Evolutionary conservation across 2,888 invertebrate genomes (phyloP), one percentile per base, ranked within the genome.

Genomic region (Patella pellucida): DNA sequence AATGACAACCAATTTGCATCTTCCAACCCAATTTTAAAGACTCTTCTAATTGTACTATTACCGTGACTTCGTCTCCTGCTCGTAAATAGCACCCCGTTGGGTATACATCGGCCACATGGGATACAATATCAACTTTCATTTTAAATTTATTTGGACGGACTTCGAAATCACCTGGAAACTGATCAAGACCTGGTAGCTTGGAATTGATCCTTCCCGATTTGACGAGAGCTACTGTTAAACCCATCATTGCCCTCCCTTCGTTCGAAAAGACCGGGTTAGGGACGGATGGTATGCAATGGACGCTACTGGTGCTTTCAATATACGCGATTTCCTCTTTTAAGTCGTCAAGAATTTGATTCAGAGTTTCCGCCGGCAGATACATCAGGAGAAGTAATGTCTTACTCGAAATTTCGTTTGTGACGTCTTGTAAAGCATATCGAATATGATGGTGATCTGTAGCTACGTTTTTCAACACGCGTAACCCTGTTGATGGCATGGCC

Each of bases 111-210:
- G 19, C 62, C 5, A 62, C 19, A 23, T 62, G 62, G 3, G 62
- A 62, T 23, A 62, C 23, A 23, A 62, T 62, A 62, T 62, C 62
- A 19, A 62, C 62, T 62, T 62, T 62, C 62, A 62, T 62, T 62
- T 23, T 19, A 62, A 62, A 62, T 19, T 62, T 62, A 62, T 62
- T 62, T 19, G 62, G 62, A 11, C 23, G 19, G 62, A 62, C 62
- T 62, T 62, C 62, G 23, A 62, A 62, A 62, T 62, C 62, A 9
- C 62, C 62, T 11, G 62, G 62, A 23, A 62, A 62, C 23, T 62
- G 19, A 62, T 62, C 62, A 14, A 62, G 11, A 0, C 62, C 62
- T 23, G 19, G 19, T 15, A 62, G 23, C 23, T 23, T 19, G 9
- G 19, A 19, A 15, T 62, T 62, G 11, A 12, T 62, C 23, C 62